A percentile compares a stretch with the other conserved stretches of the same genome.
Conservation (phyloP, 2,797 vertebrate genomes). For the Pangasius larnaudii region DNA sequence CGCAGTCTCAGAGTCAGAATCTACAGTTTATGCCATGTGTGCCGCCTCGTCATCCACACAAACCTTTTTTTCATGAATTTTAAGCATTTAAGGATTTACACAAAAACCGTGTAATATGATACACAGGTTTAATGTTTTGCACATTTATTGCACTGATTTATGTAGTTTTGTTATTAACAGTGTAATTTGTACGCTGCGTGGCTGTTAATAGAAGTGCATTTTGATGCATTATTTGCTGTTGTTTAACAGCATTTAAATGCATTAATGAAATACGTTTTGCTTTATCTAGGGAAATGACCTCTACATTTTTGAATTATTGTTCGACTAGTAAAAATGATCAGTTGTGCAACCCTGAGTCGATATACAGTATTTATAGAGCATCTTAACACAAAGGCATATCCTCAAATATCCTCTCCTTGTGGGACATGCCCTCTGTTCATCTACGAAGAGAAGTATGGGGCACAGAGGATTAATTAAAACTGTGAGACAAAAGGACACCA, state of each 20-base stretch:
- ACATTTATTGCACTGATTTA: background rate
- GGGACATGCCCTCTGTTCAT: constrained; percentile 48
- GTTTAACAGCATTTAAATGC: background rate
- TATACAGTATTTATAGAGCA: constrained; percentile 65
- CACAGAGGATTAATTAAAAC: constrained; percentile 71
- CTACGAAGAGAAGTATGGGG: constrained; percentile 43
- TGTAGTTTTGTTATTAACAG: background rate
- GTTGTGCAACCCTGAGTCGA: constrained; percentile 55
- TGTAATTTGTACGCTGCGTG: background rate
- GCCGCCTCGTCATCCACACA: too few relatives aligned
- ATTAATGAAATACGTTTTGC: background rate
- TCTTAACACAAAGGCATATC: constrained; percentile 51
- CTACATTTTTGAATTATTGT: background rate
- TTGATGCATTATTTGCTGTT: background rate
- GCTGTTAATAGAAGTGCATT: background rate
- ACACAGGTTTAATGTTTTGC: background rate
- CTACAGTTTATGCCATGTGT: background rate
- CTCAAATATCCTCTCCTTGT: constrained; percentile 48
- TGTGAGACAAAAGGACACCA: constrained; percentile 64
- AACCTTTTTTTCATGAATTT: background rate
- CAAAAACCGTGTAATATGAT: background rate
- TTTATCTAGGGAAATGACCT: background rate
- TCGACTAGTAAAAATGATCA: constrained; percentile 24
- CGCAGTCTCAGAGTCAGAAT: too few relatives aligned
- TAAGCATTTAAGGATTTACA: background rate